phyloP scores from a whole-genome alignment of 2,113 vertebrate species.

The Anoura caudifer region DNA sequence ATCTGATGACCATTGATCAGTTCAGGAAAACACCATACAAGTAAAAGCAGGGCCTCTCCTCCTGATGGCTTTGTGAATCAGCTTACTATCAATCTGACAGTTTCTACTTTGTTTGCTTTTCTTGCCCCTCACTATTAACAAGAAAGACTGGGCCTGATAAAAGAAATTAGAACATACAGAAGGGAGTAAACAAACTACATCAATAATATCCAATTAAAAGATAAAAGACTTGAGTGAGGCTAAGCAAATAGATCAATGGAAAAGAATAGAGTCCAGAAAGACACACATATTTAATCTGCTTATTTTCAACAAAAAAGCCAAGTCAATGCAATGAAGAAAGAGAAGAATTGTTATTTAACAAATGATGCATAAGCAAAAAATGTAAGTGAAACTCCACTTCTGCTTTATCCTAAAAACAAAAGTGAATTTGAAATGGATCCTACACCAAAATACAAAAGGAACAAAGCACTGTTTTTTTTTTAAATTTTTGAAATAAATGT shows the following conservation, averaged over 20 bases:
- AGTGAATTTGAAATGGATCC: not conserved
- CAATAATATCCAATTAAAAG: conserved; percentile 41
- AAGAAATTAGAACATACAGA: conserved; percentile 9
- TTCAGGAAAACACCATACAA: not conserved
- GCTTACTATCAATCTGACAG: not conserved
- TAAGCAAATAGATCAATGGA: not conserved
- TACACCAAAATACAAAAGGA: not conserved
- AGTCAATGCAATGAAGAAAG: not conserved
- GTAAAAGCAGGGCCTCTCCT: not conserved
- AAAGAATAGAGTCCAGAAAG: not conserved
- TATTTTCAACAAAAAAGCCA: not conserved
- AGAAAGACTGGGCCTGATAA: conserved; percentile 17
- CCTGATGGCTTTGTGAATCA: not conserved
- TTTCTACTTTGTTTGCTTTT: not conserved
- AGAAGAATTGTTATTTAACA: not conserved
- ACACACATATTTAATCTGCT: not conserved
- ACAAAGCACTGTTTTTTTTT: not conserved
- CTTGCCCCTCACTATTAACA: not conserved
- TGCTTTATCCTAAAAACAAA: not conserved
- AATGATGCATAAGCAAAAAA: not conserved
- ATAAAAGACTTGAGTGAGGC: conserved; percentile 11
- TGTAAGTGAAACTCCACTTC: not conserved
- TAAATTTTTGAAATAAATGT: too few species aligned
- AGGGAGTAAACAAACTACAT: not conserved
- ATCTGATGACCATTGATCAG: not conserved